Evolutionary conservation across 2,797 vertebrate species (phyloP).

Genomic region (Molothrus aeneus): DNA sequence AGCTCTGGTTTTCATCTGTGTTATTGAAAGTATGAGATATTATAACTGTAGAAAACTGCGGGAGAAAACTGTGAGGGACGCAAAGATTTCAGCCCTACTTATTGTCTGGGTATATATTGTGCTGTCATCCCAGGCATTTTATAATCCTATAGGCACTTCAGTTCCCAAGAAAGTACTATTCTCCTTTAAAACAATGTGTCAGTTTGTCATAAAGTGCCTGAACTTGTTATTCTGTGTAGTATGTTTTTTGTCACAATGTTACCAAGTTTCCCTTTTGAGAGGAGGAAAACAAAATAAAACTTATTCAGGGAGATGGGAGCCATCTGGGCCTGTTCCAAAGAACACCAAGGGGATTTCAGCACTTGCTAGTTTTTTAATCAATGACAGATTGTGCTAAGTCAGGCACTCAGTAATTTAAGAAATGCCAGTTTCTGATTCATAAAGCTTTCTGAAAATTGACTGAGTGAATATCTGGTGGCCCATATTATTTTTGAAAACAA

Average conservation of each 20-base stretch:
- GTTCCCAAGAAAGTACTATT: background rate
- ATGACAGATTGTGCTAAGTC: constrained; percentile 34
- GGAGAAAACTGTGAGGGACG: background rate
- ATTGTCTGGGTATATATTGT: background rate
- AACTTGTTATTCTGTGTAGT: background rate
- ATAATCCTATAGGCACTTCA: background rate
- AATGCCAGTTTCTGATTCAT: constrained; percentile 25
- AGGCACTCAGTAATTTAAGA: background rate
- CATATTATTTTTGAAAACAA: background rate
- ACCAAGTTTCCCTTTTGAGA: background rate
- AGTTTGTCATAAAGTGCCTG: background rate
- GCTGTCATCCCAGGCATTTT: background rate
- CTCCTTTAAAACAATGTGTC: background rate
- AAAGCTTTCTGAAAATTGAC: background rate
- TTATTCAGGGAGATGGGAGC: background rate
- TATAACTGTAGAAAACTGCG: background rate
- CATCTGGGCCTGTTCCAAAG: background rate
- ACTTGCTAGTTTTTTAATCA: background rate
- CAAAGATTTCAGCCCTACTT: background rate
- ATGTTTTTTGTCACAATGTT: background rate
- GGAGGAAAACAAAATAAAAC: background rate
- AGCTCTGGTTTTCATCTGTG: background rate
- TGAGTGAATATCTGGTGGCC: background rate
- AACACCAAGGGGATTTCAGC: constrained; percentile 10
- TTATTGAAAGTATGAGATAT: background rate